These are phyloP conservation scores for Alca torda DNA, from an alignment of 2,797 vertebrate genomes.

Conservation along the genomic window DNA sequence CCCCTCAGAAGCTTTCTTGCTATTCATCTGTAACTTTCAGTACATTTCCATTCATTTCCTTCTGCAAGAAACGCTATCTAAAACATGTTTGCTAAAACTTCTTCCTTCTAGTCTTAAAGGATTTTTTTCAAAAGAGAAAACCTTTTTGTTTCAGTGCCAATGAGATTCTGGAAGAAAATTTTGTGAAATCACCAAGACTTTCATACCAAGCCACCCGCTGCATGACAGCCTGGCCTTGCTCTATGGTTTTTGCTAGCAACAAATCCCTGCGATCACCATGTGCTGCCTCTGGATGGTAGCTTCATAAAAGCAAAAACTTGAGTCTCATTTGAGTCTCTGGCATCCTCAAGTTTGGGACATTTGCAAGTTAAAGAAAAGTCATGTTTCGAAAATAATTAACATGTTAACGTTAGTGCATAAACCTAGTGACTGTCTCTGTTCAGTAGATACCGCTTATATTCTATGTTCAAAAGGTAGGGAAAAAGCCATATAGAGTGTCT, in stretches of 20 bases:
- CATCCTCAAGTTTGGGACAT: not conserved
- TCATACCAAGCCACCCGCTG: not conserved
- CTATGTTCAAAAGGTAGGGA: not conserved
- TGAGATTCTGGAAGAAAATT: not conserved
- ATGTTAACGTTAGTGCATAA: not conserved
- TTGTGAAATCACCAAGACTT: not conserved
- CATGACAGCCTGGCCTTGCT: not conserved
- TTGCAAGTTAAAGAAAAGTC: not conserved
- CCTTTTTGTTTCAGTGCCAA: not conserved
- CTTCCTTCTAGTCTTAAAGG: not conserved
- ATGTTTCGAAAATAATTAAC: not conserved
- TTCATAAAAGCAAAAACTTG: not conserved
- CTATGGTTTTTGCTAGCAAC: not conserved
- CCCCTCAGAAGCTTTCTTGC: not conserved
- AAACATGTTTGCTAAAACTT: not conserved
- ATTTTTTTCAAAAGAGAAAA: not conserved
- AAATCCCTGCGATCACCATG: not conserved
- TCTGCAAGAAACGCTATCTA: not conserved
- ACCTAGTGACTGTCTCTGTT: not conserved
- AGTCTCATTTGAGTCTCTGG: not conserved
- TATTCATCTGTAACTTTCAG: not conserved
- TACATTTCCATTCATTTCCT: not conserved
- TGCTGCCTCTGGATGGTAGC: not conserved
- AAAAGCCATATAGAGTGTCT: not conserved
- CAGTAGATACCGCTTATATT: not conserved